Base-by-base conservation (phyloP, 2,888 invertebrate genomes). In the Eupelmus urozonus region DNA sequence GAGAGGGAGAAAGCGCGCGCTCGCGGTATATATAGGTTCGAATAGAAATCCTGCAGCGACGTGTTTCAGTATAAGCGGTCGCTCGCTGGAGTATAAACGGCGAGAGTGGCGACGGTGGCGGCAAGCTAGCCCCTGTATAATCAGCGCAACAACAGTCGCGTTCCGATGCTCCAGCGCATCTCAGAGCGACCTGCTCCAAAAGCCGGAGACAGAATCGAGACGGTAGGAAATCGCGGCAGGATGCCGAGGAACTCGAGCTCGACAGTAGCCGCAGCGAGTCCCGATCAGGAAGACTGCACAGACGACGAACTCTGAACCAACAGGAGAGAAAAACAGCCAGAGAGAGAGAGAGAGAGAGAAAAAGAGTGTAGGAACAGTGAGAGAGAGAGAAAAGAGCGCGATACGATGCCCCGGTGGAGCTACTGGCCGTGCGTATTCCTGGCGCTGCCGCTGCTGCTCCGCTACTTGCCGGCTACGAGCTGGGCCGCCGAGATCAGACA, bases 401-500 rank as follows among this genome's bases (percentile, higher is more conserved):
- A 9, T 18, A 11, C n/a, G 13, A 72, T 74, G 72, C 20, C 23
- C 42, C 57, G 42, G 71, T 75, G 71, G 73, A 70, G 72, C 42
- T n/a, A n/a, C n/a, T 62, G 73, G 75, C 74, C 57, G 60, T 66
- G 57, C 62, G 29, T 57, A 34, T 53, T 77, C 25, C 60, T n/a
- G n/a, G n/a, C n/a, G n/a, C n/a, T n/a, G n/a, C n/a, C n/a, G n/a
- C n/a, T n/a, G n/a, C n/a, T n/a, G n/a, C n/a, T n/a, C n/a, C n/a
- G 18, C 18, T 42, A 11, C 59, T n/a, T n/a, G n/a, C 16, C 53
- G 25, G 40, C 9, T n/a, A 45, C 27, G 25, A 55, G 20, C 29
- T 53, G 69, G 7, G 49, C n/a, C 59, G 67, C 60, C 23, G 80
- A 80, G 25, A 71, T 80, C 23, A 59, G 70, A 42, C 80, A 80